Percentiles rank a stretch among this genome's conserved stretches.
Conservation (phyloP, 2,797 vertebrate genomes). For the Falco berigora region DNA sequence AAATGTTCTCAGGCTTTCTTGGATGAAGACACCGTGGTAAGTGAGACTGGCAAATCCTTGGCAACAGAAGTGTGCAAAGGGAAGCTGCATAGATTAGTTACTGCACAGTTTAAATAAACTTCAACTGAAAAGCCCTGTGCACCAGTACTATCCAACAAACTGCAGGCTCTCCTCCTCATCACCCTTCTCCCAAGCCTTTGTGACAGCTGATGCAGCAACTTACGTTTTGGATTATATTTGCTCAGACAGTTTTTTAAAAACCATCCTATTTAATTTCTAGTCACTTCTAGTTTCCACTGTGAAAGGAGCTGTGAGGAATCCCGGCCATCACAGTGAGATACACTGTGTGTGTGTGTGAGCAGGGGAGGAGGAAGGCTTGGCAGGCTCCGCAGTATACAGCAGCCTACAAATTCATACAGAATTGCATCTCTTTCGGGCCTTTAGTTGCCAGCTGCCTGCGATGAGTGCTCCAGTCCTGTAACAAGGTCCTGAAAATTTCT, state of each 20-base stretch:
- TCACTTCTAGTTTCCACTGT: not conserved
- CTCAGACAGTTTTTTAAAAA: not conserved
- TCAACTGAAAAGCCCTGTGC: not conserved
- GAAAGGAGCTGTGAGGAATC: not conserved
- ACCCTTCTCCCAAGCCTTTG: not conserved
- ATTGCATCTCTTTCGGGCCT: not conserved
- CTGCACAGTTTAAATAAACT: not conserved
- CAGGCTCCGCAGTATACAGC: fast-evolving
- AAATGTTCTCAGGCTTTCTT: not conserved
- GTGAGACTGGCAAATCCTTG: not conserved
- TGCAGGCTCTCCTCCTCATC: not conserved
- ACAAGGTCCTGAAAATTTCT: not conserved
- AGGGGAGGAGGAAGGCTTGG: not conserved
- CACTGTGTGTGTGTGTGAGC: not conserved
- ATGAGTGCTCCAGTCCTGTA: not conserved
- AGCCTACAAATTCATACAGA: not conserved
- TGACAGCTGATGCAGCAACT: not conserved
- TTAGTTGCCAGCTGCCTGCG: not conserved
- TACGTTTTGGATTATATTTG: not conserved
- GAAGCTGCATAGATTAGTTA: not conserved
- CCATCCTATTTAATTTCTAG: not conserved
- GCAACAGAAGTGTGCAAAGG: not conserved
- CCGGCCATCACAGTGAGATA: not conserved
- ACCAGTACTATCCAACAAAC: not conserved
- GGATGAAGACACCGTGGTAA: not conserved